These are phyloP conservation scores for Heliconius congener DNA, from an alignment of 1,140 invertebrate genomes.

Conservation along the genomic window DNA sequence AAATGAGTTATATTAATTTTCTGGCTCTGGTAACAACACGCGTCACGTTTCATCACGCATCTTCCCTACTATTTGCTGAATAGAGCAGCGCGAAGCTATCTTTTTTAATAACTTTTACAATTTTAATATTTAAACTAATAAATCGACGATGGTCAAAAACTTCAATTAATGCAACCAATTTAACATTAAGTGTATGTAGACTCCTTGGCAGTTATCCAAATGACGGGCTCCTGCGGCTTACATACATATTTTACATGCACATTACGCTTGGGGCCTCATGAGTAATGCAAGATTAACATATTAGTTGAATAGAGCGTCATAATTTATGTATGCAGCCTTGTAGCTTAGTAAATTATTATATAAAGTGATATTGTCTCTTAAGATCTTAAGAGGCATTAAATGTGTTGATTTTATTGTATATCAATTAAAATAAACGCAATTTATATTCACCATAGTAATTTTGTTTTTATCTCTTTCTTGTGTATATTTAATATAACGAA, in stretches of 20 bases:
- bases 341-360: not conserved
- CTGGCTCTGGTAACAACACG: too few species aligned
- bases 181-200: conserved; percentile 14
- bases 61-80: too few species aligned
- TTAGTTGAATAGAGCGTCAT: conserved; percentile 16
- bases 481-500: too few species aligned
- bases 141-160: conserved; percentile 13
- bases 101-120: too few species aligned
- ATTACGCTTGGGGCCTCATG: conserved; percentile 19
- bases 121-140: not conserved
- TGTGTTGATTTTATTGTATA: too few species aligned
- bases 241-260: conserved; percentile 37
- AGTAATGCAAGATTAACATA: conserved; percentile 26
- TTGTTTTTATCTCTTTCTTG: too few species aligned
- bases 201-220: conserved; percentile 25
- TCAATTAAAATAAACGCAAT: too few species aligned
- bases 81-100: too few species aligned
- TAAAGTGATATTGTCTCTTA: not conserved
- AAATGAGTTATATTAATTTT: too few species aligned
- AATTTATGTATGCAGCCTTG: not conserved
- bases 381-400: too few species aligned
- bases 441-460: too few species aligned
- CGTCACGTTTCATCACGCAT: too few species aligned
- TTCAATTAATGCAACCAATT: conserved; percentile 24
- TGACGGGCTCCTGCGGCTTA: conserved; percentile 27